Percentiles rank a stretch among this genome's conserved stretches.
These are phyloP conservation scores for Drosophila cardini DNA, from an alignment of 1,140 invertebrate species.

Conservation along the genomic window DNA sequence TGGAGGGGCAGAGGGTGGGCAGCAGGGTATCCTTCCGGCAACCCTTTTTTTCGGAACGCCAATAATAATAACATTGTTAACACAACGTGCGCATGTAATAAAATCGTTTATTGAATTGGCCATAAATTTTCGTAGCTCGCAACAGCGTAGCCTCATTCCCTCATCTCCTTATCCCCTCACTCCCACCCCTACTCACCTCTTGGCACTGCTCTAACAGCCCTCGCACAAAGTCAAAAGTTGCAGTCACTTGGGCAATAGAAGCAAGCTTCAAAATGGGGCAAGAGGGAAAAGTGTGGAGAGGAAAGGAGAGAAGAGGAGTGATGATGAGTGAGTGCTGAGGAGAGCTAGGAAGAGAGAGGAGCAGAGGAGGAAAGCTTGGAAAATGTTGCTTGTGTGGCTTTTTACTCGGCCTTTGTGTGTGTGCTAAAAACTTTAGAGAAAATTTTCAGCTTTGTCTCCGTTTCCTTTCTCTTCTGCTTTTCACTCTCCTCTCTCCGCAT, in stretches of 20 bases:
- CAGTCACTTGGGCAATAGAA: conserved; percentile 44
- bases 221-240: conserved; percentile 76
- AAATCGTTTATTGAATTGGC: conserved; percentile 84
- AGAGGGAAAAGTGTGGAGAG: neutral
- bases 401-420: conserved; percentile 10
- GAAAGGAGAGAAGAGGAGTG: neutral
- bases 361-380: neutral
- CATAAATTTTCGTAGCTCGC: conserved; percentile 77
- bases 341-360: neutral
- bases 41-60: conserved; percentile 61
- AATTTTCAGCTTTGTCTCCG: neutral
- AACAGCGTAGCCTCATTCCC: conserved; percentile 48
- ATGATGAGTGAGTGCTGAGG: too few species aligned
- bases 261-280: neutral
- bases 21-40: conserved; percentile 3
- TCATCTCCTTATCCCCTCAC: neutral
- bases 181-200: neutral
- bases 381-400: conserved; percentile 1
- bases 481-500: neutral
- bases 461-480: neutral
- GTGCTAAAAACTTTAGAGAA: conserved; percentile 45
- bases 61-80: conserved; percentile 84
- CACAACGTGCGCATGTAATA: conserved; percentile 83
- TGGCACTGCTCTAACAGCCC: neutral
- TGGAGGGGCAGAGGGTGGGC: neutral